These are phyloP conservation scores for Mamestra configurata DNA, from an alignment of 1,140 invertebrate genomes.

Conservation along the genomic window DNA sequence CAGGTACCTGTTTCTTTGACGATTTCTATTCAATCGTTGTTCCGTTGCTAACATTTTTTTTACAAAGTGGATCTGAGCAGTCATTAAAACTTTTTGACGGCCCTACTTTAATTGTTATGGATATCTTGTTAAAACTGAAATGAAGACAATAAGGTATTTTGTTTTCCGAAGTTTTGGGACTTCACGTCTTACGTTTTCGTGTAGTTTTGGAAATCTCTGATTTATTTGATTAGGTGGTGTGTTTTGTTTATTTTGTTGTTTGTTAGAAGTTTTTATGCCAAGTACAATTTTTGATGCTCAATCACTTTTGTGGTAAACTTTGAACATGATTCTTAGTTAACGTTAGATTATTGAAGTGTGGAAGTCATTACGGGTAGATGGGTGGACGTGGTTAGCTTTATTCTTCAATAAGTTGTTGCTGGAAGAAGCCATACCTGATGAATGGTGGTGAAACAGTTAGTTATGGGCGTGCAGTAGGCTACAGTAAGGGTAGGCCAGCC, in stretches of 20 bases:
- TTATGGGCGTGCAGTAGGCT: no score
- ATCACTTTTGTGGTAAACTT: no score
- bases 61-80: conserved; percentile 66
- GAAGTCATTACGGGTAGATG: no score
- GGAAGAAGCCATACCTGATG: no score
- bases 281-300: no score
- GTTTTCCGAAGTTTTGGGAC: conserved; percentile 5
- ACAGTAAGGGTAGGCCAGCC: no score
- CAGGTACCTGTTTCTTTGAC: conserved; percentile 47
- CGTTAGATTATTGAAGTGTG: no score
- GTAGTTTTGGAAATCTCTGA: conserved; percentile 1
- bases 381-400: no score
- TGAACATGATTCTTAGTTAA: no score
- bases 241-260: background rate
- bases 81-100: conserved; percentile 80
- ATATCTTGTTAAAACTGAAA: conserved; percentile 69
- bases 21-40: conserved; percentile 72
- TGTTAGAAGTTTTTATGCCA: background rate
- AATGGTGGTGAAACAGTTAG: no score
- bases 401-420: no score
- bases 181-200: background rate
- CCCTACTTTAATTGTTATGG: conserved; percentile 74
- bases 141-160: conserved; percentile 45
- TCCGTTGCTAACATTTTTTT: conserved; percentile 59
- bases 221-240: background rate